Conservation (phyloP, 2,888 invertebrate genomes). For the Bhutanitis thaidina region DNA sequence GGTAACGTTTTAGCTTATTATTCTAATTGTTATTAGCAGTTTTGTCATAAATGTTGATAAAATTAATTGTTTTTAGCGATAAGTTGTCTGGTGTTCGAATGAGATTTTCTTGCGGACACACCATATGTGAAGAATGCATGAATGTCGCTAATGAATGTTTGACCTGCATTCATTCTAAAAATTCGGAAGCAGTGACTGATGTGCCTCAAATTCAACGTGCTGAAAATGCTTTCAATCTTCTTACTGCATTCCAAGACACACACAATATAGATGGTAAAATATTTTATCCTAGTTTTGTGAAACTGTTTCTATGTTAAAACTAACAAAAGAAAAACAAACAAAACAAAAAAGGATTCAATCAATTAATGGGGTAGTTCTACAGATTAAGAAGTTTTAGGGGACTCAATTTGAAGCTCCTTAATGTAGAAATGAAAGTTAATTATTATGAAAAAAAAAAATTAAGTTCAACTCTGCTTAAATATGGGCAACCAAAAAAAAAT, state of each 20-base stretch:
- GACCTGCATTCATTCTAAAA: slow-evolving; percentile 41
- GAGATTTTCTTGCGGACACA: slow-evolving; percentile 60
- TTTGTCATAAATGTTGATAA: not conserved
- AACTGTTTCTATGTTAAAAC: no score
- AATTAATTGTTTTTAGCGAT: slow-evolving; percentile 42
- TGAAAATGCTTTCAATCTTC: slow-evolving; percentile 40
- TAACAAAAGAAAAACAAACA: no score
- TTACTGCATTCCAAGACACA: slow-evolving; percentile 45
- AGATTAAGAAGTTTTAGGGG: no score
- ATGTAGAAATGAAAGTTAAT: no score
- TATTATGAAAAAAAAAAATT: no score
- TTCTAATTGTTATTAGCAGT: not conserved
- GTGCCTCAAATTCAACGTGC: slow-evolving; percentile 37
- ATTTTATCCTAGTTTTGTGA: slow-evolving; percentile 9
- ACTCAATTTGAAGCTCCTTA: no score
- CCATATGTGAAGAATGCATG: slow-evolving; percentile 51
- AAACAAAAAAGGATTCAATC: no score
- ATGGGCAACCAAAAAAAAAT: no score
- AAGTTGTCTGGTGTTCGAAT: slow-evolving; percentile 40
- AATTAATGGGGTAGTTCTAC: no score
- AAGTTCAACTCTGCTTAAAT: no score
- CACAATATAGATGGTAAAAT: slow-evolving; percentile 54
- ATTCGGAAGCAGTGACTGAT: slow-evolving; percentile 35
- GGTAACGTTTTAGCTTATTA: slow-evolving; percentile 36
- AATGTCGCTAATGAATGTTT: slow-evolving; percentile 38